Evolutionary conservation across 2,113 vertebrate genomes (phyloP).

Genomic region (Protobothrops flavoviridis): DNA sequence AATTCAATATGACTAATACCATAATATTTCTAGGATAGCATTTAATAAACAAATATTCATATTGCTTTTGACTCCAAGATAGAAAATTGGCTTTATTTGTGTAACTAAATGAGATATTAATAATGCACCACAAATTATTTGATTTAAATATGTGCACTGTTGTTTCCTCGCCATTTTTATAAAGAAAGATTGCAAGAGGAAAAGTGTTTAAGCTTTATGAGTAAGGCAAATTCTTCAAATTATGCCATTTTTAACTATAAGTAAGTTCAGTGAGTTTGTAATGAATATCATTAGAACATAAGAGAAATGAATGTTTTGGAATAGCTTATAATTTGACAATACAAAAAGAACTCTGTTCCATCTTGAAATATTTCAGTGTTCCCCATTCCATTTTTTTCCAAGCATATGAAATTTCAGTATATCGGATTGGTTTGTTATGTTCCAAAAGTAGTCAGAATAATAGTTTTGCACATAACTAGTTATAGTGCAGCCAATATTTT

Average conservation of each 20-base stretch:
- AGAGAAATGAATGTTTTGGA: background rate
- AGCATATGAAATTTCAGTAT: background rate
- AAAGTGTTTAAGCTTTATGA: background rate
- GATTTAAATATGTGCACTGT: background rate
- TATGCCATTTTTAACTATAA: background rate
- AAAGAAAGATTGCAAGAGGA: background rate
- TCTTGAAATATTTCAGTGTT: background rate
- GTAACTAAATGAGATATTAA: background rate
- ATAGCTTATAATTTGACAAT: background rate
- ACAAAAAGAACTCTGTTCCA: background rate
- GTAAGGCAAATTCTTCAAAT: background rate
- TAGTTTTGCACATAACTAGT: background rate
- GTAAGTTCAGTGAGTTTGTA: background rate
- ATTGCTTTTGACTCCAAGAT: background rate
- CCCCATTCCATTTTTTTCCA: background rate
- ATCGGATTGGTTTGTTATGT: background rate
- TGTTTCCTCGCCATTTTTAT: background rate
- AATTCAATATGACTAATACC: background rate
- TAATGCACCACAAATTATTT: background rate
- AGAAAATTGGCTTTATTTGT: background rate
- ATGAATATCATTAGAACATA: background rate
- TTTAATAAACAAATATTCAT: background rate
- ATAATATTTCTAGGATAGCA: background rate
- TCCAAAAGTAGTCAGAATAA: background rate
- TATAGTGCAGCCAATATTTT: background rate